Evolutionary conservation across 1,140 invertebrate species (phyloP), one percentile per base, ranked within the genome.

Genomic region (Drusus annulatus): DNA sequence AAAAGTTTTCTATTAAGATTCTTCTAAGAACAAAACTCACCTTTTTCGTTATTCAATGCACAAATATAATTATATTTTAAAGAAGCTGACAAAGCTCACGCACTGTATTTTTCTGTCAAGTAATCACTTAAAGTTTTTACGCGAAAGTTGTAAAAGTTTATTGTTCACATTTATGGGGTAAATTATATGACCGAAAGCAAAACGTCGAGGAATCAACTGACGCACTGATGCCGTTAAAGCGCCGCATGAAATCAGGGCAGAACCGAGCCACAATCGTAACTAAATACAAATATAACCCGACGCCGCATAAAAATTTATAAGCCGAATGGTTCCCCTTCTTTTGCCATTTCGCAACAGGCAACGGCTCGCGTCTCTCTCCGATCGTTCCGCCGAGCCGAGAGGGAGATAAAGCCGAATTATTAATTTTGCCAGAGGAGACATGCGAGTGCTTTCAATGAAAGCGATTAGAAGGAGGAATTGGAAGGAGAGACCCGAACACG

Each of bases 231-330:
- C 65, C 28, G 21, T 50, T 69, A 69, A 28, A 17, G 28, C 65
- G 15, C 31, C 63, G 31, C 36, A 45, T 19, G 28, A 19, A 69
- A 69, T 69, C 65, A 50, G 65, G 21, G 31, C 65, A 69, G 65
- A 69, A 69, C 65, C 31, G 17, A 69, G 36, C 31, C 65, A 69
- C 65, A 69, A 69, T 45, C 65, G 65, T 69, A 69, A 69, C 65
- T 69, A 69, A 69, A 69, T 69, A 69, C 65, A 45, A 69, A 69
- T 69, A 69, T 69, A 69, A 69, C 65, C 65, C 65, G 65, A 69
- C 65, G 65, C 65, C 65, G 65, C 65, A 69, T 69, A 69, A 69
- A 69, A 69, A 69, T 69, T 69, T 69, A 69, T 50, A 69, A 50
- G 36, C 65, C 65, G 51, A 69, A 69, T 69, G 65, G 65, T 69